Base-by-base conservation (phyloP, 37 sponge, comb jelly and placozoan species). In the Bolinopsis microptera region DNA sequence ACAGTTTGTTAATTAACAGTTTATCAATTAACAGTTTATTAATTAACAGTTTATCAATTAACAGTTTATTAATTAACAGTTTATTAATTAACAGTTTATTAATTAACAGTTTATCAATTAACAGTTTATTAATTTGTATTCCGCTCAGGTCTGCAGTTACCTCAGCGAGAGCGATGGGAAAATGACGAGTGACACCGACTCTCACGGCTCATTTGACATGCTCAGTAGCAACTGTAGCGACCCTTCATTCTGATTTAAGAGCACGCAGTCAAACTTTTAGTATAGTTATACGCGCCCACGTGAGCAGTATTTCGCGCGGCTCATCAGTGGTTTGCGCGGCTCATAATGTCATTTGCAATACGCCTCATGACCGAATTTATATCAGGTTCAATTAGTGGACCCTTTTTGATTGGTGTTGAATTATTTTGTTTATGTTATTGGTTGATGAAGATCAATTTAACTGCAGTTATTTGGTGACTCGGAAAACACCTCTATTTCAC, bases 151-250 rank as follows among this genome's bases (percentile, higher is more conserved):
- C 0, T 86, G 80, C 21, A 77, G 80, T 18, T 77, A 86, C 48
- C n/a, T 86, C 28, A 86, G 90, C 22, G 90, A 86, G 3, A 72
- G 75, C 18, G 75, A 72, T 72, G 75, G 75, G 2, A 72, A 72
- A 28, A 8, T 72, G 3, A 72, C 75, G 22, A 72, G 75, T 21
- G 90, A 86, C 61, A 86, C 90, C n/a, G 90, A 86, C 24, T 86
- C 90, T 27, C 90, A 86, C 90, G 90, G 61, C 0, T 86, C 90
- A 3, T 24, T 86, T 26, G 41, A 41, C 90, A 86, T 41, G 90
- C 27, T 41, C 5, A 86, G 61, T 40, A 24, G n/a, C 13, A 86
- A 86, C 90, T 77, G 80, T 32, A 41, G 90, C 39, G 90, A 86
- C 26, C 80, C 80, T 9, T 77, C 80, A 1, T 77, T 77, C 80